These are phyloP conservation scores for Maniola hyperantus DNA, from an alignment of 2,888 invertebrate species.

Conservation along the genomic window DNA sequence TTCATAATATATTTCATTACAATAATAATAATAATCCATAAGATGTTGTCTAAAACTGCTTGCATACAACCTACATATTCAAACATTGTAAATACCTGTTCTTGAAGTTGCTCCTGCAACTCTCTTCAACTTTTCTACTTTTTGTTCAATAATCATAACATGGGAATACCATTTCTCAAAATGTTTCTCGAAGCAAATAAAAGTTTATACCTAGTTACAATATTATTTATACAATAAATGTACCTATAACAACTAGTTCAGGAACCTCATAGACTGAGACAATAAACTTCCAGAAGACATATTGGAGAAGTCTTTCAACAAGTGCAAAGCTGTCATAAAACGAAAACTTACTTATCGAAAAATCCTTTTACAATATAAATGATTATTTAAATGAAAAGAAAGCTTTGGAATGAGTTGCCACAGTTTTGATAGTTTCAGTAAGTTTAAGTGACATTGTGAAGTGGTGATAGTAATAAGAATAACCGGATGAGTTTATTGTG, in stretches of 20 bases:
- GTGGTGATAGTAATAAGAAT: too few relatives aligned
- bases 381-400: too few relatives aligned
- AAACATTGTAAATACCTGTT: slow-evolving; percentile 82
- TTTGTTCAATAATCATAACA: slow-evolving; percentile 80
- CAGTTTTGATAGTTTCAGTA: too few relatives aligned
- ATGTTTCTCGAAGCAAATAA: slow-evolving; percentile 35
- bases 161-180: slow-evolving; percentile 60
- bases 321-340: too few relatives aligned
- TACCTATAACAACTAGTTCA: not conserved
- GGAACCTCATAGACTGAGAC: not conserved
- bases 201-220: slow-evolving; percentile 14
- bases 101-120: slow-evolving; percentile 80
- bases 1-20: not conserved
- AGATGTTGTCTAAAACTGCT: slow-evolving; percentile 64
- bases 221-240: not conserved
- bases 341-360: too few relatives aligned
- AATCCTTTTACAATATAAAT: too few relatives aligned
- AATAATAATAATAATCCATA: slow-evolving; percentile 45
- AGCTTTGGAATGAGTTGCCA: too few relatives aligned
- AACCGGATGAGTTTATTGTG: too few relatives aligned
- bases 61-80: slow-evolving; percentile 76
- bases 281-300: too few relatives aligned
- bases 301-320: too few relatives aligned
- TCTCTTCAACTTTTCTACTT: slow-evolving; percentile 81
- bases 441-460: too few relatives aligned